Evolutionary conservation across 2,113 vertebrate species (phyloP).

Genomic region (Lagopus muta): DNA sequence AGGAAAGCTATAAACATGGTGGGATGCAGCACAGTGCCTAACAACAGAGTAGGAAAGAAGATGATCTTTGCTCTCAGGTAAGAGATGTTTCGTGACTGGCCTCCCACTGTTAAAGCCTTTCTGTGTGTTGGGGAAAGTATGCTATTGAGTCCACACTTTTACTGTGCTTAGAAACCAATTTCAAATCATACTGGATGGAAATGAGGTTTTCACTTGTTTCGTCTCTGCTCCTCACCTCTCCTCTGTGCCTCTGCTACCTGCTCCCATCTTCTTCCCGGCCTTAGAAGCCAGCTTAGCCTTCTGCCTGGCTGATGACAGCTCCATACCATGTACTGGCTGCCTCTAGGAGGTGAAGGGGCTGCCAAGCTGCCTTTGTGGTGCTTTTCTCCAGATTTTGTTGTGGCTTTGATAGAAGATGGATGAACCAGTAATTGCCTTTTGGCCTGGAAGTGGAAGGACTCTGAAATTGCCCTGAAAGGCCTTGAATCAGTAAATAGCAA

Average conservation of each 20-base stretch:
- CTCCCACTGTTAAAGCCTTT: not conserved
- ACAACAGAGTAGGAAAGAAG: not conserved
- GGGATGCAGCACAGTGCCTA: not conserved
- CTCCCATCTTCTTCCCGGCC: not conserved
- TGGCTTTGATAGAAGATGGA: not conserved
- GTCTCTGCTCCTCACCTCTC: not conserved
- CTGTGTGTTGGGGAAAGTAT: not conserved
- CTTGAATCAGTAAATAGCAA: conserved; percentile 54
- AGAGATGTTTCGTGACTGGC: not conserved
- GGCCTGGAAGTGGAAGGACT: not conserved
- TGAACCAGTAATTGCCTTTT: not conserved
- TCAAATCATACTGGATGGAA: not conserved
- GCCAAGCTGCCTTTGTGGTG: fast-evolving
- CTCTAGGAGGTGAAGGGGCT: fast-evolving
- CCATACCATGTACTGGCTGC: not conserved
- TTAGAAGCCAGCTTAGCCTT: not conserved
- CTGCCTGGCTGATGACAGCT: not conserved
- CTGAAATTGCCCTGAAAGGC: conserved; percentile 33
- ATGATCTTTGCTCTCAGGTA: not conserved
- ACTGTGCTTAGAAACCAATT: not conserved
- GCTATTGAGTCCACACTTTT: not conserved
- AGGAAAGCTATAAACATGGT: not conserved
- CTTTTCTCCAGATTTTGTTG: conserved; percentile 2
- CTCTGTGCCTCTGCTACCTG: fast-evolving
- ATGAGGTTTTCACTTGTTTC: not conserved